A percentile compares a stretch with the other conserved stretches of the same genome.
These are phyloP conservation scores for Whitmania pigra DNA, from an alignment of 1,140 invertebrate species.

Conservation along the genomic window DNA sequence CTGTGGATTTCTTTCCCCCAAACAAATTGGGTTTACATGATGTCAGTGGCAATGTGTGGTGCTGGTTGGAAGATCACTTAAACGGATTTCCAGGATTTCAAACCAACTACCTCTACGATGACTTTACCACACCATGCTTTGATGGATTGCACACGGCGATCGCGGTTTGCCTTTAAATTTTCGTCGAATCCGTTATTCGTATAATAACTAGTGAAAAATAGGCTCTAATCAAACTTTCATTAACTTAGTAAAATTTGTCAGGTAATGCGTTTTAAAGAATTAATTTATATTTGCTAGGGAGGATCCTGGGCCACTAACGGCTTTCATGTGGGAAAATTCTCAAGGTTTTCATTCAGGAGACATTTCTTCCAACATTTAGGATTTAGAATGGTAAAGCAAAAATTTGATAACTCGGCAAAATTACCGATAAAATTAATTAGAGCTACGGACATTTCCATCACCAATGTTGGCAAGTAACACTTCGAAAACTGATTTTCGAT, in stretches of 20 bases:
- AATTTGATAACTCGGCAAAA: slow-evolving; percentile 14
- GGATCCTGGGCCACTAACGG: slow-evolving; percentile 41
- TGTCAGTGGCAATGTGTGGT: slow-evolving; percentile 41
- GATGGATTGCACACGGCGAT: slow-evolving; percentile 41
- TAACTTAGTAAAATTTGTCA: too few relatives aligned
- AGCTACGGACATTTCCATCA: neutral
- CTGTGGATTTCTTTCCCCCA: slow-evolving; percentile 37
- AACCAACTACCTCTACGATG: slow-evolving; percentile 38
- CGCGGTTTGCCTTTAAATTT: slow-evolving; percentile 29
- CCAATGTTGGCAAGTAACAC: neutral
- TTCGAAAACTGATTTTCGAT: neutral
- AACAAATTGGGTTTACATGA: slow-evolving; percentile 37
- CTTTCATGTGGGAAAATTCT: slow-evolving; percentile 36
- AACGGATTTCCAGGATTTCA: slow-evolving; percentile 36
- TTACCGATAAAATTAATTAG: slow-evolving; percentile 17
- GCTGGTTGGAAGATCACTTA: slow-evolving; percentile 42
- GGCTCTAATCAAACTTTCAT: too few relatives aligned
- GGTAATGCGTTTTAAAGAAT: too few relatives aligned
- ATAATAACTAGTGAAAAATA: too few relatives aligned
- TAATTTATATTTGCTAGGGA: slow-evolving; percentile 28
- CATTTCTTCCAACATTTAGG: slow-evolving; percentile 42
- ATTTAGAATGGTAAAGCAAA: slow-evolving; percentile 33
- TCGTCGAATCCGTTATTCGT: too few relatives aligned
- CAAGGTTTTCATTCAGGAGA: slow-evolving; percentile 36
- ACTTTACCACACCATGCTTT: slow-evolving; percentile 40